These are phyloP conservation scores for Lithodes maja DNA, from an alignment of 2,888 invertebrate genomes.

Conservation along the genomic window DNA sequence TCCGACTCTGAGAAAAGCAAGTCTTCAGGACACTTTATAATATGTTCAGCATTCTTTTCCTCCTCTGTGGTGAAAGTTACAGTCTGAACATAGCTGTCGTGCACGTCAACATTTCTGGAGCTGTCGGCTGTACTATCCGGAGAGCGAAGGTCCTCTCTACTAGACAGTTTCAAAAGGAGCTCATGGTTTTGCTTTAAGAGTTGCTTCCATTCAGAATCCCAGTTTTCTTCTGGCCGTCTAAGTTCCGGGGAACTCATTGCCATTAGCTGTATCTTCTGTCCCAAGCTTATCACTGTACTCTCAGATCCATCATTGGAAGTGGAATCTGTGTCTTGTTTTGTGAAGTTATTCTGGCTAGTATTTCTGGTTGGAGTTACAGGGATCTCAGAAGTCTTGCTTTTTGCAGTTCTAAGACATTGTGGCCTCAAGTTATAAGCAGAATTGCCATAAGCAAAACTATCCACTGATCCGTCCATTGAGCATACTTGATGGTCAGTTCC, in stretches of 20 bases:
- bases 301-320: slow-evolving; percentile 63
- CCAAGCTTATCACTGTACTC: slow-evolving; percentile 58
- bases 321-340: slow-evolving; percentile 43
- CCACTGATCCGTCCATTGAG: not conserved
- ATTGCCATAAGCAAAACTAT: not conserved
- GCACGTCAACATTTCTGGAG: slow-evolving; percentile 12
- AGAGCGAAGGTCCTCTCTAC: slow-evolving; percentile 43
- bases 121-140: not conserved
- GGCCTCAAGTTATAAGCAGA: slow-evolving; percentile 12
- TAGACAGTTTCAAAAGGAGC: slow-evolving; percentile 57
- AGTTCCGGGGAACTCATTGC: slow-evolving; percentile 21
- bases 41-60: not conserved
- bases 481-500: not conserved
- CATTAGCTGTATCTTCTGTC: slow-evolving; percentile 56
- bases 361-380: not conserved
- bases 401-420: not conserved
- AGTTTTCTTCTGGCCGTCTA: slow-evolving; percentile 16
- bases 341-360: not conserved
- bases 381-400: not conserved
- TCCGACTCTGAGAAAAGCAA: not conserved
- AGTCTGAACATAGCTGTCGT: slow-evolving; percentile 52
- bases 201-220: slow-evolving; percentile 62
- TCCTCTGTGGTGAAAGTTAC: not conserved
- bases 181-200: slow-evolving; percentile 64
- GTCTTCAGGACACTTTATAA: not conserved